Evolutionary conservation across 2,113 vertebrate species (phyloP), one percentile per base, ranked within the genome.

Genomic region (Riparia riparia): DNA sequence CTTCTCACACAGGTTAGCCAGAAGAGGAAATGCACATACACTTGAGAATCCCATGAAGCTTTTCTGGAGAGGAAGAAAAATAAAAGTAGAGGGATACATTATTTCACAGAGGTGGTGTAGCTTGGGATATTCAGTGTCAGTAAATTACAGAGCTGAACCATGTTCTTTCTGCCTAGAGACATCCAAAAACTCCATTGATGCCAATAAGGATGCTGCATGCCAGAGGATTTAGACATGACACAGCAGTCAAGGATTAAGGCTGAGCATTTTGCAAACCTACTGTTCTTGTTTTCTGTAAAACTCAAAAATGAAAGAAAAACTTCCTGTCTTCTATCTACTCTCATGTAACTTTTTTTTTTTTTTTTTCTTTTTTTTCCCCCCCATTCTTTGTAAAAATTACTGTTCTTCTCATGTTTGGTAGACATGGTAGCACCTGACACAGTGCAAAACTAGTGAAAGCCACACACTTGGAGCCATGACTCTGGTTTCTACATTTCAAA

Each of bases 11-110:
- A 98, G 95, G 74, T 94, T 95, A 84, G 64, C 65, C 96, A 98
- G 90, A 86, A 91, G 80, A 25, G 98, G 98, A 92, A 98, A 93
- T 4, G 95, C 86, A 91, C 98, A 98, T 61, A 98, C 32, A 71
- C 39, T 74, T 32, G 86, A 93, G 79, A 93, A 60, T 4, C 83
- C 82, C 73, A 26, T 44, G 28, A 88, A 53, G 34, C 69, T 93
- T 84, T 96, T 93, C 98, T 98, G 93, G 42, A 93, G 15, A 42
- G 84, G 54, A 82, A 94, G 39, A 90, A 94, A 90, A 89, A 94
- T 3, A 78, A 73, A 84, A 95, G 22, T 42, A 76, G n/a, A 66
- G 7, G 18, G 45, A 54, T 87, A 17, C 21, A 45, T 97, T 83
- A 96, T 53, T 72, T 94, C 63, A 86, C 2, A 69, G 70, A 63